Evolutionary conservation across 2,797 vertebrate genomes (phyloP).

Genomic region (Enteromius trimaculatus): DNA sequence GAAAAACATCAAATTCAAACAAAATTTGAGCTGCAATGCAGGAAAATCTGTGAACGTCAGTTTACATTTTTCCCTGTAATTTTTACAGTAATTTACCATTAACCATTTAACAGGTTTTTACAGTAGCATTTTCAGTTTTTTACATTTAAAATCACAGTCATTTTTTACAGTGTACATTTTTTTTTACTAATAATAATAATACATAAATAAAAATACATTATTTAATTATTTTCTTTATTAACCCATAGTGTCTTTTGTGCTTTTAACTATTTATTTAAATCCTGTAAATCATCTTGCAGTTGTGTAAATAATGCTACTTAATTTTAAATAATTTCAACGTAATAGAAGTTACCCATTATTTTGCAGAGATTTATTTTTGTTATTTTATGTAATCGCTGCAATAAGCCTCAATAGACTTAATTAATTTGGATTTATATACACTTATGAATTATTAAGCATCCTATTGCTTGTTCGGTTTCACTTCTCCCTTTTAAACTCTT

Average conservation of each 20-base stretch:
- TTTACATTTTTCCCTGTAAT: too few species aligned
- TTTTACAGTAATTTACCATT: too few species aligned
- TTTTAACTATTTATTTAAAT: neutral
- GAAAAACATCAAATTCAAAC: too few species aligned
- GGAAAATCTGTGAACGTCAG: too few species aligned
- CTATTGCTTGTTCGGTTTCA: neutral
- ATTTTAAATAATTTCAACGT: neutral
- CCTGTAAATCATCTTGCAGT: neutral
- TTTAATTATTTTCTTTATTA: neutral
- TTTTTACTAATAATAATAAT: too few species aligned
- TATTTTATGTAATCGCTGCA: neutral
- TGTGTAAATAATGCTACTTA: neutral
- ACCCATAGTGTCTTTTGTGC: neutral
- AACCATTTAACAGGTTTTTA: too few species aligned
- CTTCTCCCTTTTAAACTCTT: neutral
- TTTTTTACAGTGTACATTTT: too few species aligned
- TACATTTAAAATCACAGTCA: too few species aligned
- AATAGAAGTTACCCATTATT: neutral
- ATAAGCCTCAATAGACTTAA: neutral
- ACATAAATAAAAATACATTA: too few species aligned
- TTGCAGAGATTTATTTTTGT: neutral
- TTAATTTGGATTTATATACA: neutral
- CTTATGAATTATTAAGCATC: neutral
- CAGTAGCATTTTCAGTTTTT: too few species aligned
- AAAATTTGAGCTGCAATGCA: too few species aligned